Evolutionary conservation across 2,113 vertebrate genomes (phyloP).

Genomic region (Dunckerocampus dactyliophorus): DNA sequence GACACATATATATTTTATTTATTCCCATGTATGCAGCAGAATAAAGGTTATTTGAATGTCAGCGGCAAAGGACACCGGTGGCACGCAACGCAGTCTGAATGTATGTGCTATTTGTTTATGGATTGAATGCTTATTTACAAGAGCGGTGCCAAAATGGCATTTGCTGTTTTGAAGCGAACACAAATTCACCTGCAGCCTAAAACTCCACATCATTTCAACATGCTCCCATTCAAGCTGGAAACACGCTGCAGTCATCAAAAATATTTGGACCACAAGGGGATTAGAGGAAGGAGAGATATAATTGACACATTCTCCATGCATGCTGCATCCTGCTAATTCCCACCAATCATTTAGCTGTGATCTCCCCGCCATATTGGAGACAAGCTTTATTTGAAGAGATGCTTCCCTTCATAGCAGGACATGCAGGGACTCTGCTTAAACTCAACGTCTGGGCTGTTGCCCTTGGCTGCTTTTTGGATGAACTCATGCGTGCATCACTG

Average conservation of each 20-base stretch:
- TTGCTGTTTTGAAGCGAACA: constrained; percentile 30
- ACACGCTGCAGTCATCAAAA: constrained; percentile 48
- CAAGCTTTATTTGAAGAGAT: constrained; percentile 48
- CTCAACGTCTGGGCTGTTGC: constrained; percentile 65
- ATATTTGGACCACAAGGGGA: constrained; percentile 42
- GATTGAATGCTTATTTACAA: constrained; percentile 54
- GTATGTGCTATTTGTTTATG: constrained; percentile 68
- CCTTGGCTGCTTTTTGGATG: constrained; percentile 69
- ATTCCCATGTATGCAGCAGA: constrained; percentile 61
- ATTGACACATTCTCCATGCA: constrained; percentile 56
- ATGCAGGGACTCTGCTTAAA: constrained; percentile 53
- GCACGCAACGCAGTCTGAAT: constrained; percentile 52
- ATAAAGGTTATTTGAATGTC: constrained; percentile 76
- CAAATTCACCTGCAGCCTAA: constrained; percentile 46
- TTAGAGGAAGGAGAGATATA: constrained; percentile 46
- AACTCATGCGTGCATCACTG: constrained; percentile 63
- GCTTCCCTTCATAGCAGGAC: constrained; percentile 44
- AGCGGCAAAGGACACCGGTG: constrained; percentile 61
- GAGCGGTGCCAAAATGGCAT: constrained; percentile 43
- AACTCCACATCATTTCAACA: constrained; percentile 45
- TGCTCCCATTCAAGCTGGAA: constrained; percentile 35
- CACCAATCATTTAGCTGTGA: constrained; percentile 53
- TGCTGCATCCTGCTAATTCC: constrained; percentile 53
- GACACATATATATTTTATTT: constrained; percentile 51
- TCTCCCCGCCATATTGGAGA: constrained; percentile 51